These are phyloP conservation scores for Amorpha juglandis DNA, from an alignment of 2,888 invertebrate genomes.

Conservation along the genomic window DNA sequence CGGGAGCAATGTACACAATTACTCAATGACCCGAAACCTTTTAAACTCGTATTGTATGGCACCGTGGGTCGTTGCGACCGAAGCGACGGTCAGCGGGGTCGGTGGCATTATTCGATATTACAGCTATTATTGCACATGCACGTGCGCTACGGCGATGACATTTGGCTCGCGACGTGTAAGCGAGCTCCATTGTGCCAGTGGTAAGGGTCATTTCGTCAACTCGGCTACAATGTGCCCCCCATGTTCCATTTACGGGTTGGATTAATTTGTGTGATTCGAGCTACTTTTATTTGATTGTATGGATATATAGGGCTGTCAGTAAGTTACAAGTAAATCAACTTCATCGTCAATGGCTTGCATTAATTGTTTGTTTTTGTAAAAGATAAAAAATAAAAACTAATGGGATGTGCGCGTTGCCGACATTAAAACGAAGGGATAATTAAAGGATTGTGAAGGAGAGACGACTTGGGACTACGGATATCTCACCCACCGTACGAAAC, in stretches of 20 bases:
- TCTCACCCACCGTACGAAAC: too few relatives aligned
- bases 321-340: background rate
- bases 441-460: too few relatives aligned
- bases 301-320: too few relatives aligned
- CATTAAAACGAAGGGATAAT: too few relatives aligned
- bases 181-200: conserved; percentile 18
- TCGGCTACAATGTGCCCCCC: conserved; percentile 5
- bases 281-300: background rate
- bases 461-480: too few relatives aligned
- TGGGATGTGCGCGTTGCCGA: too few relatives aligned
- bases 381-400: too few relatives aligned
- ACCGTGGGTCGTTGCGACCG: conserved; percentile 6
- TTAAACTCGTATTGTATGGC: background rate
- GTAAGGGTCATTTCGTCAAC: conserved; percentile 16
- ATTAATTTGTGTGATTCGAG: conserved; percentile 3
- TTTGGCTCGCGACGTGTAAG: conserved; percentile 38
- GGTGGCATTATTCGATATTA: conserved; percentile 22
- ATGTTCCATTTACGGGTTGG: conserved; percentile 22
- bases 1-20: background rate
- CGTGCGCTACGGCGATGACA: conserved; percentile 36
- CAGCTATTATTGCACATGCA: conserved; percentile 43
- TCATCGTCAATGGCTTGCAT: too few relatives aligned
- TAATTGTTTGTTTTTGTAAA: too few relatives aligned
- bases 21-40: conserved; percentile 16
- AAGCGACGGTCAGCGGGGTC: conserved; percentile 6